Evolutionary conservation across 1,140 invertebrate genomes (phyloP).

Genomic region (Tetraneura akinire): DNA sequence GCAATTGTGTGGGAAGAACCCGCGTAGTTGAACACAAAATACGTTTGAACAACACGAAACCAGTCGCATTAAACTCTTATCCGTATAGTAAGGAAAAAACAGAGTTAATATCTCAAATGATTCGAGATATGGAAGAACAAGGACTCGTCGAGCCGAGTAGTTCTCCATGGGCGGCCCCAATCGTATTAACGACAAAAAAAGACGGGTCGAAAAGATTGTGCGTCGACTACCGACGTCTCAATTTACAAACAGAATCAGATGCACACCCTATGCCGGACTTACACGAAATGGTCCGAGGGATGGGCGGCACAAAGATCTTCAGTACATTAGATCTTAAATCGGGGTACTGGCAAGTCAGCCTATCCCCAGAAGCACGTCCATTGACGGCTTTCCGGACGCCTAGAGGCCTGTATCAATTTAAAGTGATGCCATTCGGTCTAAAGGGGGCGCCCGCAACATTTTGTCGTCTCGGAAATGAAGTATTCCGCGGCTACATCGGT

Average conservation of each 20-base stretch:
- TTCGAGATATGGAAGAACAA: too few relatives aligned
- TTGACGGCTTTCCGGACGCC: slow-evolving; percentile 61
- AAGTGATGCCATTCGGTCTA: slow-evolving; percentile 58
- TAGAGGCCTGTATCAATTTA: slow-evolving; percentile 56
- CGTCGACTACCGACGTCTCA: slow-evolving; percentile 60
- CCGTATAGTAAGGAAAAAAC: too few relatives aligned
- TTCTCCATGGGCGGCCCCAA: slow-evolving; percentile 48
- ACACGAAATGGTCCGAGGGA: slow-evolving; percentile 59
- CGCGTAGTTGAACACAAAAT: too few relatives aligned
- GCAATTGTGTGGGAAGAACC: too few relatives aligned
- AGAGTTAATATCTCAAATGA: too few relatives aligned
- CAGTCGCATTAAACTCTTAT: too few relatives aligned
- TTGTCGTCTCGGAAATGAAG: slow-evolving; percentile 56
- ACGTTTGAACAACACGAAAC: too few relatives aligned
- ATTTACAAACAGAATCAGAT: slow-evolving; percentile 59
- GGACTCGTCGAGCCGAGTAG: background rate
- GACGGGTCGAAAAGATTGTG: slow-evolving; percentile 59
- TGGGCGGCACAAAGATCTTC: slow-evolving; percentile 56
- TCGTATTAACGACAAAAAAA: slow-evolving; percentile 60
- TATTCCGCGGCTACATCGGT: slow-evolving; percentile 55
- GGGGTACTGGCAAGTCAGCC: slow-evolving; percentile 63
- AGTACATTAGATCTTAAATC: slow-evolving; percentile 60
- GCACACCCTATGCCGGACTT: slow-evolving; percentile 61
- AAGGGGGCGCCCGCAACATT: slow-evolving; percentile 59
- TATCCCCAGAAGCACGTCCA: slow-evolving; percentile 57